Conservation (phyloP, 2,113 vertebrate genomes). For the Brachyistius frenatus region DNA sequence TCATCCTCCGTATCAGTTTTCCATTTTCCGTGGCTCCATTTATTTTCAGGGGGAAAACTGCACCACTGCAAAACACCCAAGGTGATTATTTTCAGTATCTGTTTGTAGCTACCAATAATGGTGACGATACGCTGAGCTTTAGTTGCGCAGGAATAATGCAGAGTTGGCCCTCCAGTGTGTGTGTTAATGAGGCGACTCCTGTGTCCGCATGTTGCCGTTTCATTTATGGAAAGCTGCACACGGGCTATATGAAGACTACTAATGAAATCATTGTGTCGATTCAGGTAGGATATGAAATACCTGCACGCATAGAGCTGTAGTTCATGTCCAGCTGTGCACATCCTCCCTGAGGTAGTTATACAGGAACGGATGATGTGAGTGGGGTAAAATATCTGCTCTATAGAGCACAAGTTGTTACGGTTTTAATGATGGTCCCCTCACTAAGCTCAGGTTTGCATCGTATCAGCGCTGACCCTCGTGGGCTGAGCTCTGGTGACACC, state of each 20-base stretch:
- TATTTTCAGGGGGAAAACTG: slow-evolving; percentile 32
- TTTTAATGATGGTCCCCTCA: slow-evolving; percentile 69
- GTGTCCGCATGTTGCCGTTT: slow-evolving; percentile 30
- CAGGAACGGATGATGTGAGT: slow-evolving; percentile 35
- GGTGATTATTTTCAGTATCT: slow-evolving; percentile 34
- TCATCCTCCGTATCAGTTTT: slow-evolving; percentile 30
- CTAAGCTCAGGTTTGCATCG: slow-evolving; percentile 45
- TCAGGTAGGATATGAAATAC: slow-evolving; percentile 9
- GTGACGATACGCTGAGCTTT: slow-evolving; percentile 51
- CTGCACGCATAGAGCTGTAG: background rate
- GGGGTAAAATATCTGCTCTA: slow-evolving; percentile 45
- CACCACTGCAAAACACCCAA: slow-evolving; percentile 18
- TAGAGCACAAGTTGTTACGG: slow-evolving; percentile 44
- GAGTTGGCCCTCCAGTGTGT: slow-evolving; percentile 18
- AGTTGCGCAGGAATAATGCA: slow-evolving; percentile 26
- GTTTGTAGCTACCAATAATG: slow-evolving; percentile 35
- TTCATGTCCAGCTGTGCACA: slow-evolving; percentile 32
- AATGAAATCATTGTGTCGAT: slow-evolving; percentile 29
- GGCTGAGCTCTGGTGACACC: slow-evolving; percentile 65
- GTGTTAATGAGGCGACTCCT: slow-evolving; percentile 51
- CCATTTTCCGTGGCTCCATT: slow-evolving; percentile 36
- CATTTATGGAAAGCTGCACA: slow-evolving; percentile 45
- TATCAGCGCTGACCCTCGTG: slow-evolving; percentile 62
- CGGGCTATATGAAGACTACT: background rate
- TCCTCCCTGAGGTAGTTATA: slow-evolving; percentile 30